These are phyloP conservation scores for Megaceryle maxima DNA, from an alignment of 2,113 vertebrate genomes.

Conservation along the genomic window DNA sequence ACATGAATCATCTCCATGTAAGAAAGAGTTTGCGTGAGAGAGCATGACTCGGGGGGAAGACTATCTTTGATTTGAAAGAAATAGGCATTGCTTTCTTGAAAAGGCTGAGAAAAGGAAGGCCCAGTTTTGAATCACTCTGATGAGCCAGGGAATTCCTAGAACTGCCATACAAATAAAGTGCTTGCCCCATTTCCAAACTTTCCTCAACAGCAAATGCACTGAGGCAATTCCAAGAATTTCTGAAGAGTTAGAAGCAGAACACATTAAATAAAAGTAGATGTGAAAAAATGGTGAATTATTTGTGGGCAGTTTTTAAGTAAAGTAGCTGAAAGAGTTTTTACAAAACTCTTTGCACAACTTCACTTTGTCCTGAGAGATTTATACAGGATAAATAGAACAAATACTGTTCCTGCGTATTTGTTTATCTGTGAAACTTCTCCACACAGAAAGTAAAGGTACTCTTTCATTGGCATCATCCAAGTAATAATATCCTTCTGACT, in stretches of 20 bases:
- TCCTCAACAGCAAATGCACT: background rate
- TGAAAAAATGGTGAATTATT: background rate
- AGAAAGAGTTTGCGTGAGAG: background rate
- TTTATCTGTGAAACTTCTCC: slow-evolving; percentile 67
- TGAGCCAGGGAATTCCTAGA: background rate
- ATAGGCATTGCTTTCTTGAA: background rate
- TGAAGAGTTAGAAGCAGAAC: background rate
- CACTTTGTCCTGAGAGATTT: slow-evolving; percentile 29
- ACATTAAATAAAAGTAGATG: background rate
- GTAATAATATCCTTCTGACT: slow-evolving; percentile 72
- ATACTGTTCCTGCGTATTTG: slow-evolving; percentile 62
- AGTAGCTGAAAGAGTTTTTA: slow-evolving; percentile 13
- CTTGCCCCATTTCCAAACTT: background rate
- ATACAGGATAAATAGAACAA: slow-evolving; percentile 60
- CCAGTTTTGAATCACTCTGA: background rate
- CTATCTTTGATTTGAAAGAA: background rate
- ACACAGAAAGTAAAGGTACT: slow-evolving; percentile 71
- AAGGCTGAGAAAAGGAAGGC: background rate
- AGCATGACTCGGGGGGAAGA: background rate
- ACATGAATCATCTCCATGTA: background rate
- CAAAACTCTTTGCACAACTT: slow-evolving; percentile 16
- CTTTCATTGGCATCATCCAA: slow-evolving; percentile 74
- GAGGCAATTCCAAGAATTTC: background rate
- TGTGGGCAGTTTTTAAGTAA: slow-evolving; percentile 31
- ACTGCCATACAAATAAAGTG: background rate